Conservation (phyloP, 1,140 invertebrate genomes). For the Drosophila orosa region DNA sequence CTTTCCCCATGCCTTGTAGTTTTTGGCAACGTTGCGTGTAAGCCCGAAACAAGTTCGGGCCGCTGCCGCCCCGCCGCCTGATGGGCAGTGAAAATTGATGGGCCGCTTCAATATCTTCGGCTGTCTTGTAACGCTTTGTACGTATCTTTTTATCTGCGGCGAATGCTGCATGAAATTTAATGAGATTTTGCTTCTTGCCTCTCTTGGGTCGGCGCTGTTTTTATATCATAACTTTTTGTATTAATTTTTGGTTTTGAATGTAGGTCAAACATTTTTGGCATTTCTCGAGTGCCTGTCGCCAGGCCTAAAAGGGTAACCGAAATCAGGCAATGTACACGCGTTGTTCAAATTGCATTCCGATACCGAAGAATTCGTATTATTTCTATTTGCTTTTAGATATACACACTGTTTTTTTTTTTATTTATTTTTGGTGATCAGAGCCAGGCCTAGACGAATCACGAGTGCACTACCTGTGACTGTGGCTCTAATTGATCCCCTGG, state of each 20-base stretch:
- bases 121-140: conserved; percentile 58
- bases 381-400: not conserved
- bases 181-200: conserved; percentile 61
- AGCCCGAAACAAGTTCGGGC: conserved; percentile 51
- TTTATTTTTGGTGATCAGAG: conserved; percentile 5
- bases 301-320: conserved; percentile 61
- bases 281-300: conserved; percentile 48
- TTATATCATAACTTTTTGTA: conserved; percentile 61
- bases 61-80: conserved; percentile 26
- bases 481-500: conserved; percentile 76
- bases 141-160: conserved; percentile 39
- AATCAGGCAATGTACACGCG: conserved; percentile 61
- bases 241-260: conserved; percentile 53
- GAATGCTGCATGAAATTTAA: conserved; percentile 70
- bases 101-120: conserved; percentile 50
- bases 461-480: conserved; percentile 34
- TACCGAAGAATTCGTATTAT: conserved; percentile 18
- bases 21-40: conserved; percentile 49
- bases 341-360: conserved; percentile 59
- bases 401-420: not conserved
- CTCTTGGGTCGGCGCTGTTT: conserved; percentile 18
- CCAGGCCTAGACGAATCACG: conserved; percentile 36
- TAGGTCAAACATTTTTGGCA: conserved; percentile 76
- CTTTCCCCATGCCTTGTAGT: conserved; percentile 3
- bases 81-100: conserved; percentile 65